Conservation (phyloP, 1,140 invertebrate species). For the Temnothorax longispinosus region DNA sequence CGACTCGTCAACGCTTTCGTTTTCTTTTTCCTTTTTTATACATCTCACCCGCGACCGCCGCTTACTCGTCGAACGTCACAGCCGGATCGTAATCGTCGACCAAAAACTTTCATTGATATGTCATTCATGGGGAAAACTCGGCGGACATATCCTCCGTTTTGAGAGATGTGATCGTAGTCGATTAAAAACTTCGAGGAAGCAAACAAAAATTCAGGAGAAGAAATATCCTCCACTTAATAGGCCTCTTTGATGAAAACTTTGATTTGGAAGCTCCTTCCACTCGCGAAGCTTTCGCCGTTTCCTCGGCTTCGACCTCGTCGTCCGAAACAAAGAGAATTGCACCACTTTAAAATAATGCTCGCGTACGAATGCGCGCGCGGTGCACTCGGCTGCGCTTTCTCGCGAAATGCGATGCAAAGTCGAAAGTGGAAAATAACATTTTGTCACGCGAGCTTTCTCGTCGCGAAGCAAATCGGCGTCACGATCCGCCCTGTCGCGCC, state of each 20-base stretch:
- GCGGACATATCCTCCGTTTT: not conserved
- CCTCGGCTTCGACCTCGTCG: not conserved
- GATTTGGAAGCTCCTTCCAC: not conserved
- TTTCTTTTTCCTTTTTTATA: not conserved
- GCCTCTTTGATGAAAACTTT: slow-evolving; percentile 44
- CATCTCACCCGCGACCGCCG: slow-evolving; percentile 13
- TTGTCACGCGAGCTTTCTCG: slow-evolving; percentile 35
- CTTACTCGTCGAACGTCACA: slow-evolving; percentile 32
- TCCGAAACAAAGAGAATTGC: slow-evolving; percentile 27
- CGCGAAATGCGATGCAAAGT: slow-evolving; percentile 5
- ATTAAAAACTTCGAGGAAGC: not conserved
- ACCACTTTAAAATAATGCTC: slow-evolving; percentile 17
- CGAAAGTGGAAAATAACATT: slow-evolving; percentile 41
- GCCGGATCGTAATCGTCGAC: slow-evolving; percentile 15
- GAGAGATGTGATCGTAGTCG: not conserved
- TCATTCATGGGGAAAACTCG: slow-evolving; percentile 45
- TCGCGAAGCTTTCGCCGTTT: slow-evolving; percentile 11
- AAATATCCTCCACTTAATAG: slow-evolving; percentile 16
- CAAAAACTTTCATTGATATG: slow-evolving; percentile 43
- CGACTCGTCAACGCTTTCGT: not conserved
- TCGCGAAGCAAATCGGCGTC: not conserved
- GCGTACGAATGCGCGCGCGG: not conserved
- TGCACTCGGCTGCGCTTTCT: not conserved
- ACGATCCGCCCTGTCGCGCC: not conserved
- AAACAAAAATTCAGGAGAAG: not conserved